Percentiles rank a stretch among this genome's conserved stretches.
Evolutionary conservation across 2,888 invertebrate species (phyloP).

Genomic region (Lasioglossum morio): DNA sequence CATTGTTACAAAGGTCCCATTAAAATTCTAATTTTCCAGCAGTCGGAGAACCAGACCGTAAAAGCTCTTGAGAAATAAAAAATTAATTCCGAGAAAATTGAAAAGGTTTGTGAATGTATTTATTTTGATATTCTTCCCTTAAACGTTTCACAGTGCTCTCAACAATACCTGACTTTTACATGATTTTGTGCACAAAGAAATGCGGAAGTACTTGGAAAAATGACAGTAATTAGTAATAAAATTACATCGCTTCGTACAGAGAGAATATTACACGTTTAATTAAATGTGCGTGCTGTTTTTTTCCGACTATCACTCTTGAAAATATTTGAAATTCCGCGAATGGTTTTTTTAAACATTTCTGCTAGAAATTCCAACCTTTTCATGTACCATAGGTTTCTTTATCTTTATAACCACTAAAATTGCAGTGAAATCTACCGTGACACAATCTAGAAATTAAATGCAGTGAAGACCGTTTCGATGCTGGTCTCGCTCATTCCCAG

Average conservation of each 20-base stretch:
- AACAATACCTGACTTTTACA: neutral
- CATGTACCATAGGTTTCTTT: neutral
- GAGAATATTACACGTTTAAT: neutral
- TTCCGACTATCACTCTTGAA: neutral
- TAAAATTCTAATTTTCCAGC: too few relatives aligned
- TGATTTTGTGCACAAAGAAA: neutral
- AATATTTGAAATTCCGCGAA: neutral
- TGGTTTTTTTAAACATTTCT: neutral
- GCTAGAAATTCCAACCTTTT: neutral
- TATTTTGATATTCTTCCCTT: neutral
- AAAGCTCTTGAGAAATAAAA: too few relatives aligned
- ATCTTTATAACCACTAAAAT: neutral
- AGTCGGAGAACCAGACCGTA: too few relatives aligned
- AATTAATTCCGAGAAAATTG: too few relatives aligned
- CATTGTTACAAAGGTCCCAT: too few relatives aligned
- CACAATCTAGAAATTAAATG: neutral
- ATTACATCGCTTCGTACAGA: neutral
- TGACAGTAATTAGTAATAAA: neutral
- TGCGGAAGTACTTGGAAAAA: neutral
- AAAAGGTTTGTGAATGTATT: too few relatives aligned
- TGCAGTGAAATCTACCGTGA: neutral
- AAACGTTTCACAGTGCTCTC: neutral
- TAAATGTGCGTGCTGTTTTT: neutral
- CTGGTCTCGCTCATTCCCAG: neutral
- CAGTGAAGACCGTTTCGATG: neutral